phyloP scores from a whole-genome alignment of 2,888 invertebrate species.

The Griposia aprilina region DNA sequence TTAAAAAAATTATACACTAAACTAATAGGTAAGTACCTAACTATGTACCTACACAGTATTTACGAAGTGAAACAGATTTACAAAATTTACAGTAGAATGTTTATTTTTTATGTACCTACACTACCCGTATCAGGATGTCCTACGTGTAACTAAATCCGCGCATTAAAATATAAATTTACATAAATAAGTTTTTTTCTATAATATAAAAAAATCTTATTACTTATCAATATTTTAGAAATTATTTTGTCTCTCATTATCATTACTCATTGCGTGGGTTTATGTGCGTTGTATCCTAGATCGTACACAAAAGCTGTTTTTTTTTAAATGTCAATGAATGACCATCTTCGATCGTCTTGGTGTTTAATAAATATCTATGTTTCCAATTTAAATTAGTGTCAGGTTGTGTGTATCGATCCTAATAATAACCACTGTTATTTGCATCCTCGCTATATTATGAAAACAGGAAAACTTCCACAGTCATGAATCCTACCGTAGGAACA shows the following conservation, averaged over 20 bases:
- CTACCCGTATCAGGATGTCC: neutral
- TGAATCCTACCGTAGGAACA: neutral
- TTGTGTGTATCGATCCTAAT: neutral
- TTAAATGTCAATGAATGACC: neutral
- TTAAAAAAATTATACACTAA: constrained; percentile 81
- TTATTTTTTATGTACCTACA: constrained; percentile 6
- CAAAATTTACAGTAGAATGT: neutral
- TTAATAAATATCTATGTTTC: neutral
- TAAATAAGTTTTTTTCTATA: neutral
- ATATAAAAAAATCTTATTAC: neutral
- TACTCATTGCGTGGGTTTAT: neutral
- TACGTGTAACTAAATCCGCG: neutral
- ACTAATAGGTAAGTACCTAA: constrained; percentile 34
- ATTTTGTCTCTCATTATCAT: neutral
- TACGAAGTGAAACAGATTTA: constrained; percentile 1
- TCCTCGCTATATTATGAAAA: neutral
- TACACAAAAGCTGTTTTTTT: neutral
- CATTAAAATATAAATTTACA: neutral
- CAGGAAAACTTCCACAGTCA: too few relatives aligned
- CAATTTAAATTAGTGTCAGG: neutral
- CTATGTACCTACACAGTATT: neutral
- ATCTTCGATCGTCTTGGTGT: neutral
- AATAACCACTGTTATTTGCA: neutral
- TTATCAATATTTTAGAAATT: neutral
- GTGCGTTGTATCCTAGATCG: neutral